Evolutionary conservation across 2,888 invertebrate species (phyloP), one percentile per base, ranked within the genome.

Genomic region (Rhagophthalmus giganteus): DNA sequence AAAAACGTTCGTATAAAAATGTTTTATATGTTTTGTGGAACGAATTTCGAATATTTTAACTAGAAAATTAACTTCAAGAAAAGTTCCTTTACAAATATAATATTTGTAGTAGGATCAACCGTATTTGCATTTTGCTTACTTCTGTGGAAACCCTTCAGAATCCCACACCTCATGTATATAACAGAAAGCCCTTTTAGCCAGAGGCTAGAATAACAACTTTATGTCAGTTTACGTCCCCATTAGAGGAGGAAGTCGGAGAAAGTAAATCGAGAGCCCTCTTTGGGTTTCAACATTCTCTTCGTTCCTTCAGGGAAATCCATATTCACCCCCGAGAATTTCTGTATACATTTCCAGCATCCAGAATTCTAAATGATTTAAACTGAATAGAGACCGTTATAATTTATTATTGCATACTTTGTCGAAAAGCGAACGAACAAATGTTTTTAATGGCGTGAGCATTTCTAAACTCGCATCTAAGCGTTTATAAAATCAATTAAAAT

Each of bases 171-270:
- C 47, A 50, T 48, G 48, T 41, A 54, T 51, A 51, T 51, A 45
- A 40, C 47, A 47, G 49, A 48, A 35, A 40, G 40, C 45, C 54
- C 40, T 57, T 57, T 57, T 55, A 54, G 52, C 57, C 57, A 57
- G 39, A 34, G 57, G 54, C 54, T 55, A 55, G 52, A 55, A 55
- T 57, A 57, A 57, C 54, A 57, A 57, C 57, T 57, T 57, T 52
- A 55, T 54, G 52, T 52, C 54, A 52, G 57, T 51, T 57, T 53
- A 57, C 51, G 40, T 45, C 37, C 40, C 51, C 51, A 57, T 54
- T 54, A 54, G 34, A 31, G 47, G 47, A 31, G 42, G 20, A 42
- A 48, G 37, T 20, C 31, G 53, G 50, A 31, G 42, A 13, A 42
- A 48, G 37, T 20, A 38, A 49, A 34, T 48, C 37, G 42, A 48